phyloP scores from a whole-genome alignment of 2,888 invertebrate genomes.

The Sclerodermus sp. region DNA sequence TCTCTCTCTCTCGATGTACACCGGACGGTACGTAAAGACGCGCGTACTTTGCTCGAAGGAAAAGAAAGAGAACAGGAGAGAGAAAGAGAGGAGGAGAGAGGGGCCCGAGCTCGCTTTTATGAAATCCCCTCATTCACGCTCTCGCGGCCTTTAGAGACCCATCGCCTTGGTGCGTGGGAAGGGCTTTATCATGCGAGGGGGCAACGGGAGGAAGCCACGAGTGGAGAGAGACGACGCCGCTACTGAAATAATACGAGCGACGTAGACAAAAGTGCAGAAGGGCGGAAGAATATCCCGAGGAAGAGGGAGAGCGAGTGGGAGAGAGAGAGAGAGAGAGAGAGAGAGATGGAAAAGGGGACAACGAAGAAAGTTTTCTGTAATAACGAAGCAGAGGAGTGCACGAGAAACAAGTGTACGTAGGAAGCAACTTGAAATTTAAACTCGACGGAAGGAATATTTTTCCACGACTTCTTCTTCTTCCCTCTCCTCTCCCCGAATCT shows the following conservation, averaged over 20 bases:
- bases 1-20: too few species aligned
- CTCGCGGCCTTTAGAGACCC: constrained; percentile 30
- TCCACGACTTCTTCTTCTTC: too few species aligned
- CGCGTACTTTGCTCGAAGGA: neutral
- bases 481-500: too few species aligned
- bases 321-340: too few species aligned
- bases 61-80: constrained; percentile 7
- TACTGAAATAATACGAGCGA: neutral
- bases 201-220: constrained; percentile 10
- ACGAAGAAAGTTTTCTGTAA: too few species aligned
- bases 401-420: neutral
- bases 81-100: constrained; percentile 17
- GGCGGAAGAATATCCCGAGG: neutral
- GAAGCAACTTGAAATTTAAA: too few species aligned
- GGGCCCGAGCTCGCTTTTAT: constrained; percentile 14
- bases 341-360: constrained; percentile 8
- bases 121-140: constrained; percentile 23
- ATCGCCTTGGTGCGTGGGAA: constrained; percentile 23
- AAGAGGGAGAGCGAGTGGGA: constrained; percentile 7
- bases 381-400: neutral
- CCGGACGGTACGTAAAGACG: too few species aligned
- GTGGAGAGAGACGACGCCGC: neutral
- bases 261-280: neutral
- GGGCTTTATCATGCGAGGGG: constrained; percentile 17
- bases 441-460: too few species aligned